These are phyloP conservation scores for Salvelinus fontinalis DNA, from an alignment of 2,113 vertebrate species.

Conservation along the genomic window DNA sequence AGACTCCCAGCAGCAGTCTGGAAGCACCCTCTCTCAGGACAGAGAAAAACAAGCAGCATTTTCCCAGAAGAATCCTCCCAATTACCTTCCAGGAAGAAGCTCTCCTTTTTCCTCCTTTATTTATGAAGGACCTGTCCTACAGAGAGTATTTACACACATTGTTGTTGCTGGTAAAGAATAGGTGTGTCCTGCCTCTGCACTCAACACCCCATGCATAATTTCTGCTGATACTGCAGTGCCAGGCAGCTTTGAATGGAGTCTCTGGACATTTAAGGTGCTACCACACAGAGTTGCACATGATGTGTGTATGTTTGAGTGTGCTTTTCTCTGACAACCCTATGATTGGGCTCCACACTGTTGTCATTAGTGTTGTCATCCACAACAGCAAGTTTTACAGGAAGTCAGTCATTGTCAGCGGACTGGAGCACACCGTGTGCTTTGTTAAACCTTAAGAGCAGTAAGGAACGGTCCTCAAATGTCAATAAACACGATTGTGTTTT, in stretches of 20 bases:
- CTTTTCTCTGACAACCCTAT: not conserved
- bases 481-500: not conserved
- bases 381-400: too few relatives aligned
- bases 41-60: not conserved
- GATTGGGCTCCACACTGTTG: not conserved
- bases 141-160: not conserved
- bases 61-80: not conserved
- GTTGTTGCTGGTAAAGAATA: not conserved
- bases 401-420: too few relatives aligned
- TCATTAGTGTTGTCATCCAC: not conserved
- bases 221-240: not conserved
- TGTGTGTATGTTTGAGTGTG: slow-evolving; percentile 5
- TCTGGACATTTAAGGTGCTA: not conserved
- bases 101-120: not conserved
- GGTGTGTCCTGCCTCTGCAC: not conserved
- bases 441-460: not conserved
- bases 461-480: not conserved
- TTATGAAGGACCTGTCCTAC: not conserved
- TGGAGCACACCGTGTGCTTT: not conserved
- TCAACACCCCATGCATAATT: not conserved
- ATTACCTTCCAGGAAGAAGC: not conserved
- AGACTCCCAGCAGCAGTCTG: not conserved
- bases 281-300: not conserved
- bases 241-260: not conserved
- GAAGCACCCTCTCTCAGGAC: not conserved